phyloP scores from a whole-genome alignment of 2,797 vertebrate genomes.

The Enteromius viviparus region DNA sequence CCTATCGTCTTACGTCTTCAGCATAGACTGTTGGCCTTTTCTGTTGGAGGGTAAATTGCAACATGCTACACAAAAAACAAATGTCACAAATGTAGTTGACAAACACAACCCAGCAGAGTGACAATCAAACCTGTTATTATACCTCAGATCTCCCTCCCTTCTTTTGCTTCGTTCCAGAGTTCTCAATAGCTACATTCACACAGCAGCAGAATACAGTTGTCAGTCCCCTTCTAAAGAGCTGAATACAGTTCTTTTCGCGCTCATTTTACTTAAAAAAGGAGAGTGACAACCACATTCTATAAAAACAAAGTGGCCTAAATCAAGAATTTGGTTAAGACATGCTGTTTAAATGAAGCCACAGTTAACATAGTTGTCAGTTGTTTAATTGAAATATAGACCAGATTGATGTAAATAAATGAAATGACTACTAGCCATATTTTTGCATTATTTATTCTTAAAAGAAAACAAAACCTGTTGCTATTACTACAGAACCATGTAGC shows the following conservation, averaged over 20 bases:
- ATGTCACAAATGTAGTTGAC: background rate
- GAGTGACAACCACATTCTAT: background rate
- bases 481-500: background rate
- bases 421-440: background rate
- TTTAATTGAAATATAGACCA: background rate
- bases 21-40: background rate
- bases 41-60: background rate
- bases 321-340: background rate
- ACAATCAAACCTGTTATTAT: constrained; percentile 3
- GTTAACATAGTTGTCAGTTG: background rate
- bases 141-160: background rate
- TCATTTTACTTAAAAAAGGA: background rate
- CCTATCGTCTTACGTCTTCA: background rate
- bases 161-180: background rate
- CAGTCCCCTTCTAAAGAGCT: background rate
- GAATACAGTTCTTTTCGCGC: background rate
- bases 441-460: background rate
- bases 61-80: background rate
- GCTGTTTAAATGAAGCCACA: background rate
- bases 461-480: background rate
- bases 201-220: background rate
- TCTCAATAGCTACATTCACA: background rate
- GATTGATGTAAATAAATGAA: background rate
- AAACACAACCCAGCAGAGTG: background rate
- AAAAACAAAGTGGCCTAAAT: background rate